These are phyloP conservation scores for Horisme vitalbata DNA, from an alignment of 2,888 invertebrate species.

Conservation along the genomic window DNA sequence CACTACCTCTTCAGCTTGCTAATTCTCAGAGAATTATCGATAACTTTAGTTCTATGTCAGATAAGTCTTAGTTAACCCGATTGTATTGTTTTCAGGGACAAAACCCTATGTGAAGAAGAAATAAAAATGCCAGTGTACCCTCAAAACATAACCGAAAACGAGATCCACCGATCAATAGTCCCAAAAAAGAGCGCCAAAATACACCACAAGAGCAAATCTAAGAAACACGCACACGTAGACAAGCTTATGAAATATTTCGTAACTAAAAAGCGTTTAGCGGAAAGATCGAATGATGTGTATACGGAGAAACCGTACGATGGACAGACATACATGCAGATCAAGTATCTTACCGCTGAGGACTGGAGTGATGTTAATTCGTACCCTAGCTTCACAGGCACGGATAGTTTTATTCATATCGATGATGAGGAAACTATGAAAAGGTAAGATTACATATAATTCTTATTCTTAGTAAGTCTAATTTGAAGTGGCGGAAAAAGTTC, in stretches of 20 bases:
- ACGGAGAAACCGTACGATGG: conserved; percentile 67
- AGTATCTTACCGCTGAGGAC: conserved; percentile 66
- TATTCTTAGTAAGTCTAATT: no score
- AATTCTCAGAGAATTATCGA: no score
- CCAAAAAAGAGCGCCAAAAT: conserved; percentile 72
- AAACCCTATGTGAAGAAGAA: conserved; percentile 57
- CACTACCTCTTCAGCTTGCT: no score
- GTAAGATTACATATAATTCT: conserved; percentile 61
- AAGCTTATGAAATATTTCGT: conserved; percentile 62
- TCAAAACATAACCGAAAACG: conserved; percentile 55
- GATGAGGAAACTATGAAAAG: conserved; percentile 93
- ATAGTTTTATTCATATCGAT: conserved; percentile 94
- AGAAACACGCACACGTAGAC: conserved; percentile 56
- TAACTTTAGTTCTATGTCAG: no score
- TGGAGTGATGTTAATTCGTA: conserved; percentile 73
- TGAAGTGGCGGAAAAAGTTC: no score
- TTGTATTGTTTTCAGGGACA: conserved; percentile 46
- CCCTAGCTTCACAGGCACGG: conserved; percentile 92
- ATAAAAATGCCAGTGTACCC: conserved; percentile 52
- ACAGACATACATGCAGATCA: conserved; percentile 76
- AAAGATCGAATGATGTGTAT: conserved; percentile 54
- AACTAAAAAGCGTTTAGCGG: conserved; percentile 56
- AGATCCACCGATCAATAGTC: conserved; percentile 64
- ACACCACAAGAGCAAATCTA: conserved; percentile 56
- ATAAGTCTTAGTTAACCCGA: background rate